Base-by-base conservation (phyloP, 2,888 invertebrate species). In the Fragum fragum region DNA sequence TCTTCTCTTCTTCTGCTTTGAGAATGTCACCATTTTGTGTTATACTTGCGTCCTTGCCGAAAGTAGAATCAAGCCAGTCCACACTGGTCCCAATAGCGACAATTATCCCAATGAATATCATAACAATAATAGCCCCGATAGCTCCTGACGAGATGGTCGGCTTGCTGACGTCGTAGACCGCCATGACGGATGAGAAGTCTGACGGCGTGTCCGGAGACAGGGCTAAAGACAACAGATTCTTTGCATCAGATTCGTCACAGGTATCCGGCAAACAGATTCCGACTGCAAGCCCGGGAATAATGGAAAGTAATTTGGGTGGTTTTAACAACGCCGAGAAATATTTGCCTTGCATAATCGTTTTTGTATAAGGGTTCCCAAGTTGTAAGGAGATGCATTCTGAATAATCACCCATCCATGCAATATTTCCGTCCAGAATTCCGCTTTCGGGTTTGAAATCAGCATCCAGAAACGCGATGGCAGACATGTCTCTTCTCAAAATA, bases 231-330 rank as follows among this genome's bases (percentile, higher is more conserved):
- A 74, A 29, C 6, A 74, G 39, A 14, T 23, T 53, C 14, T 36
- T 53, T 1, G 68, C 80, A 68, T 80, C 76, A 1, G 55, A 28
- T 55, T 68, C 47, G 52, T 57, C 42, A 71, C 83, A 83, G 14
- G 79, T 77, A 21, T 79, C 68, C 16, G 83, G 83, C 28, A 83
- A 63, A 66, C 83, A 83, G 3, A 76, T 63, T 14, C 83, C 83
- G 11, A 83, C 39, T 21, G 21, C 26, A 9, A 76, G 23, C n/a
- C 18, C 23, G 1, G 36, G 55, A 0, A 66, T 11, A 14, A 6
- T n/a, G 7, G 53, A 36, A 1, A 21, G 9, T 6, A 21, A 11
- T 6, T 29, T 18, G 3, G 23, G 52, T 5, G 36, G 53, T 18
- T 18, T 53, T 7, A 75, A 52, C 26, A 14, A 1, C 26, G 61